Evolutionary conservation across 2,888 invertebrate genomes (phyloP), one percentile per base, ranked within the genome.

Genomic region (Drosophila pegasa): DNA sequence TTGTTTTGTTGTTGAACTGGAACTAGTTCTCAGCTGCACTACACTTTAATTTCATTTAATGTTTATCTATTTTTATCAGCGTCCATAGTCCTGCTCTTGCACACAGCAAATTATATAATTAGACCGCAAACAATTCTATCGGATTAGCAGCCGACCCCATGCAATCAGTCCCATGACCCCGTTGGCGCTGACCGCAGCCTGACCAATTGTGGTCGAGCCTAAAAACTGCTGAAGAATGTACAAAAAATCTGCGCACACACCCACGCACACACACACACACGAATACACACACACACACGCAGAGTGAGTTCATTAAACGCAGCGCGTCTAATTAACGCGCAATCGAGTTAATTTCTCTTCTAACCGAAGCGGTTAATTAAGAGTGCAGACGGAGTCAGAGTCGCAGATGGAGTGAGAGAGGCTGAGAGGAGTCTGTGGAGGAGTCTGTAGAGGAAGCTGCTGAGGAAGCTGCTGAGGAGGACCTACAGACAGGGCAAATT

Each of bases 181-280:
- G 51, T n/a, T 31, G 55, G n/a, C 86, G 94, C 94, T 35, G 95
- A 92, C 92, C 20, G 94, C 22, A 94, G 55, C 94, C 94, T 95
- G 10, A 51, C 55, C 75, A 94, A 93, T 61, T 95, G 95, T 89
- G 94, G 45, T 52, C 25, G 33, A 16, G 78, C 50, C 54, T 72
- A 66, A 72, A 52, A 65, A 56, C 35, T 40, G 59, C 51, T 29
- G 35, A 43, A 43, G 50, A 35, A 50, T 20, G 47, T 29, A 48
- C 29, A 48, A 61, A 58, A 66, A 76, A 74, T 77, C 73, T 45
- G 43, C 72, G 58, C 74, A 33, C 10, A 59, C 61, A 29, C 75
- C 33, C 41, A 45, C 37, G 1, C 43, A 16, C 9, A 37, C n/a
- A n/a, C 29, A 40, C 51, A 33, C 33, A 56, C 35, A 27, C 51